These are phyloP conservation scores for Brienomyrus brachyistius DNA, from an alignment of 2,113 vertebrate genomes.

Conservation along the genomic window DNA sequence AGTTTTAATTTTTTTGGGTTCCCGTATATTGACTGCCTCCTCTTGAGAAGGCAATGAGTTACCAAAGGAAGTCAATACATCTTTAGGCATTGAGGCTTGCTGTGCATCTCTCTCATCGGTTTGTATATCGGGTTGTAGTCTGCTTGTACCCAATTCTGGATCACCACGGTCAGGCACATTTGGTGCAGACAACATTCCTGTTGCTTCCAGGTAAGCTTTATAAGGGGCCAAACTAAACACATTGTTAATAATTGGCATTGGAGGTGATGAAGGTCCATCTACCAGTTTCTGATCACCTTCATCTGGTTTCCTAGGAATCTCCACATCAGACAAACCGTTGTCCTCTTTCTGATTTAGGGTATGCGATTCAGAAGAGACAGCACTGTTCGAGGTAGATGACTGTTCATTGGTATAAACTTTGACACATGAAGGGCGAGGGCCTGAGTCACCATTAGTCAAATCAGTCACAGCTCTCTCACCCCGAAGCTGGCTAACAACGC, in stretches of 20 bases:
- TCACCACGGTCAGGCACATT: constrained; percentile 16
- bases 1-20: constrained; percentile 3
- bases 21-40: neutral
- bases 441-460: constrained; percentile 48
- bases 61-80: neutral
- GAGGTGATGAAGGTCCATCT: constrained; percentile 55
- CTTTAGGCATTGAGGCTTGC: constrained; percentile 9
- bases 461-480: neutral
- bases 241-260: constrained; percentile 84
- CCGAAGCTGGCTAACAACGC: neutral
- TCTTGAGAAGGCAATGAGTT: neutral
- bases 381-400: constrained; percentile 40
- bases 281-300: constrained; percentile 5
- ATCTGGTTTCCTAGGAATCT: constrained; percentile 31
- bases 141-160: constrained; percentile 14
- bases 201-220: constrained; percentile 34
- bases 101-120: constrained; percentile 24
- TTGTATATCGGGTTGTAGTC: constrained; percentile 33
- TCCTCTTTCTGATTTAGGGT: constrained; percentile 41
- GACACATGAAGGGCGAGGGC: neutral
- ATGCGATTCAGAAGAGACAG: constrained; percentile 20
- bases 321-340: constrained; percentile 37
- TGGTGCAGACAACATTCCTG: constrained; percentile 31
- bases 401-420: constrained; percentile 16
- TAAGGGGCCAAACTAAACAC: constrained; percentile 92